Evolutionary conservation across 2,888 invertebrate genomes (phyloP).

Genomic region (Chesias legatella): DNA sequence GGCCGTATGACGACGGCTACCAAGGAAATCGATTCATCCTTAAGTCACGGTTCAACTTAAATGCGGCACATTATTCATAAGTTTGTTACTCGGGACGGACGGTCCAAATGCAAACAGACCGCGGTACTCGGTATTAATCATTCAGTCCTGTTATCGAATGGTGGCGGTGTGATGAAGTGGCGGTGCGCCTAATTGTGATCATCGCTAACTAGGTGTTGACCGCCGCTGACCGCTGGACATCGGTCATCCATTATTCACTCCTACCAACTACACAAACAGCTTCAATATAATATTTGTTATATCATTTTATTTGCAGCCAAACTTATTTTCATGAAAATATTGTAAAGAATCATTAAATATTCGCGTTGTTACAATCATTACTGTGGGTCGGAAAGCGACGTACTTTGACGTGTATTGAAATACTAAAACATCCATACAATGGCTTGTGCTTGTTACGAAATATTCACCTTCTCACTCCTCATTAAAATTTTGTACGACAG

Average conservation of each 20-base stretch:
- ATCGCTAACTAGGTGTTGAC: constrained; percentile 59
- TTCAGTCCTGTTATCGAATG: constrained; percentile 69
- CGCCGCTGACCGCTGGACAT: constrained; percentile 37
- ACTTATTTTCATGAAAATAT: too few relatives aligned
- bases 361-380: constrained; percentile 4
- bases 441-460: constrained; percentile 56
- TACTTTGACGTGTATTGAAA: constrained; percentile 40
- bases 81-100: constrained; percentile 61
- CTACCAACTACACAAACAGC: constrained; percentile 17
- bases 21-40: constrained; percentile 60
- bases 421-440: constrained; percentile 55
- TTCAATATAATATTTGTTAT: too few relatives aligned
- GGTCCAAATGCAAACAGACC: constrained; percentile 68
- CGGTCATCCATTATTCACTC: constrained; percentile 50
- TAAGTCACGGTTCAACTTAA: constrained; percentile 47
- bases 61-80: constrained; percentile 71
- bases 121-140: constrained; percentile 69
- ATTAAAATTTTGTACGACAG: constrained; percentile 79
- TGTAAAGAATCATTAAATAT: not conserved
- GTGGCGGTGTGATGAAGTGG: constrained; percentile 66
- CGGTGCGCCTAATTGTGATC: constrained; percentile 66
- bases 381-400: constrained; percentile 34
- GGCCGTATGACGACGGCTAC: constrained; percentile 40
- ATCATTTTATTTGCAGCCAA: too few relatives aligned
- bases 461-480: constrained; percentile 72